Base-by-base conservation (phyloP, 2,888 invertebrate genomes). In the Dermolepida albohirtum region DNA sequence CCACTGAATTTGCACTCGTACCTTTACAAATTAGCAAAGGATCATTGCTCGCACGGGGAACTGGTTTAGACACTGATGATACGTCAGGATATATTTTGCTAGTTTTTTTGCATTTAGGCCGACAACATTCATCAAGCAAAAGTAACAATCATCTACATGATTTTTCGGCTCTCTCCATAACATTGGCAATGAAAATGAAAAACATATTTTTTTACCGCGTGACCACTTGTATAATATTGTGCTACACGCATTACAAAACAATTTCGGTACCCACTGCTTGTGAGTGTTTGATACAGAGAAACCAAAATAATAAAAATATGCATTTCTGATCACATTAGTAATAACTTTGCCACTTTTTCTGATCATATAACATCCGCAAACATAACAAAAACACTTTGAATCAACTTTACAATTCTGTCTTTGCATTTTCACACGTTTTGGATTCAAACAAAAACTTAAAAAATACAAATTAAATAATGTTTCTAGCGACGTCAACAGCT, bases 71-170 rank as follows among this genome's bases (percentile, higher is more conserved):
- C 47, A 47, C 47, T 47, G 47, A 47, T 47, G 47, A 47, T 47
- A 47, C 47, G 16, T 59, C 40, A 7, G 14, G 43, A 47, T 63
- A 63, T 63, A 63, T 27, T 47, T 17, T 47, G 49, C 17, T 49
- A 63, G 62, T 63, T 63, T 63, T 49, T 39, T 63, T 63, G 49
- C 62, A 63, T 63, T 63, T 63, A 63, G 17, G 27, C 41, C 57
- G 55, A 47, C 66, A 57, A 66, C 57, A 66, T 59, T 66, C 27
- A 59, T 66, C 12, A 68, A 68, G 71, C 77, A 80, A 73, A 79
- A 78, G 70, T 77, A 79, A 72, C 75, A 78, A 71, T 78, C 77
- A 71, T 67, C 72, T 8, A 65, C 69, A 73, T 79, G 78, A 72
- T 79, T 73, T 67, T 65, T 71, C 54, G 72, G 75, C 70, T 78